Percentiles rank a stretch among this genome's conserved stretches.
Evolutionary conservation across 1,140 invertebrate species (phyloP).

Genomic region (Bradysia coprophila): DNA sequence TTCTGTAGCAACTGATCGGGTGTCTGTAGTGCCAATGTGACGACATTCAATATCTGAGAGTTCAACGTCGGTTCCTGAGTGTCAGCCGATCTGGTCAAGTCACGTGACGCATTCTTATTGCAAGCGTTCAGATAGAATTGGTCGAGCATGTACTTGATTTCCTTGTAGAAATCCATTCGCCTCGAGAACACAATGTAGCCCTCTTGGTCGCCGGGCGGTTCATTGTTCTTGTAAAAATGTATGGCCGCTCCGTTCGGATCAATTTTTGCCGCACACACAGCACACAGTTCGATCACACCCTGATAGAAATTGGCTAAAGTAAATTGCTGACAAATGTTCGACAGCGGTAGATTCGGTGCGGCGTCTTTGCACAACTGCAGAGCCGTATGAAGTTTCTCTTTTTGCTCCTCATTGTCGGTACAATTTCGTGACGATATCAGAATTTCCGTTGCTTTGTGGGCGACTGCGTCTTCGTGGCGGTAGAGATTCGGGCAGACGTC

Average conservation of each 20-base stretch:
- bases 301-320: slow-evolving; percentile 59
- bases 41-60: slow-evolving; percentile 24
- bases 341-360: slow-evolving; percentile 18
- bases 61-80: slow-evolving; percentile 9
- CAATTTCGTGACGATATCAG: slow-evolving; percentile 56
- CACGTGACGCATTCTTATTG: slow-evolving; percentile 6
- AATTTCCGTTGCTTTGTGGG: slow-evolving; percentile 80
- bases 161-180: slow-evolving; percentile 73
- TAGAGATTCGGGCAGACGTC: slow-evolving; percentile 88
- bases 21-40: slow-evolving; percentile 27
- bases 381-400: slow-evolving; percentile 55
- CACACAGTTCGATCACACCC: slow-evolving; percentile 75
- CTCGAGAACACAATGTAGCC: slow-evolving; percentile 43
- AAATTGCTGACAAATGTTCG: slow-evolving; percentile 30
- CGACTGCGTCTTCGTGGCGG: slow-evolving; percentile 86
- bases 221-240: slow-evolving; percentile 74
- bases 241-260: slow-evolving; percentile 79
- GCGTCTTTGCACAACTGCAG: slow-evolving; percentile 61
- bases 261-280: slow-evolving; percentile 61
- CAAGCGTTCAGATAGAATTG: slow-evolving; percentile 45
- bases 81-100: not conserved
- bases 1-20: slow-evolving; percentile 81
- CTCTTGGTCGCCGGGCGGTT: slow-evolving; percentile 59
- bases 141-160: slow-evolving; percentile 62
- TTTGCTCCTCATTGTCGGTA: slow-evolving; percentile 46